Conservation (phyloP, 2,888 invertebrate species). For the Cheilosia urbana region DNA sequence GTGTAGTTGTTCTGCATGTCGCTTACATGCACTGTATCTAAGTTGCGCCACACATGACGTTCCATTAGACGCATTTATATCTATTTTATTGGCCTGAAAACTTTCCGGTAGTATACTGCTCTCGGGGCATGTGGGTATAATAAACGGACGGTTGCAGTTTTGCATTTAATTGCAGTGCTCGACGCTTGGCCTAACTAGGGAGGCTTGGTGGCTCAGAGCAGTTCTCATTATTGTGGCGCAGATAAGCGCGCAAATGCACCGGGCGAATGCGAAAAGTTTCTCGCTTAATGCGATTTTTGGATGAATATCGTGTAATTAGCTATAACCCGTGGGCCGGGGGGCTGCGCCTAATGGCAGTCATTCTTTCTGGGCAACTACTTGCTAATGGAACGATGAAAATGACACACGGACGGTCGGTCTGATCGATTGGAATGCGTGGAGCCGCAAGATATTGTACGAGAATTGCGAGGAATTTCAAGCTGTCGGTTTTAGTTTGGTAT, state of each 20-base stretch:
- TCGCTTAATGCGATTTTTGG: slow-evolving; percentile 42
- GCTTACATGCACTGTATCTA: slow-evolving; percentile 51
- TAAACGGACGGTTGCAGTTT: slow-evolving; percentile 65
- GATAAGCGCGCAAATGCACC: slow-evolving; percentile 12
- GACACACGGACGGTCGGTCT: not conserved
- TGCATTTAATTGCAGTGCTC: slow-evolving; percentile 68
- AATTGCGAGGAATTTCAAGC: too few species aligned
- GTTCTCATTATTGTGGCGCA: slow-evolving; percentile 9
- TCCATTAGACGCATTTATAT: slow-evolving; percentile 74
- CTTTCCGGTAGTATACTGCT: slow-evolving; percentile 49
- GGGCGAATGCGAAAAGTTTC: slow-evolving; percentile 54
- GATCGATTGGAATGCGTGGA: slow-evolving; percentile 24
- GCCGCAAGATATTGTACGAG: not conserved
- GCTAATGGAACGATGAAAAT: slow-evolving; percentile 19
- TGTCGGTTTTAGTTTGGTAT: too few species aligned
- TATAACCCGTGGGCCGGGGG: slow-evolving; percentile 8
- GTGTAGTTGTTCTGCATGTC: slow-evolving; percentile 60
- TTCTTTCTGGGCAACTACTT: not conserved
- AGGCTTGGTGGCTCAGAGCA: slow-evolving; percentile 47
- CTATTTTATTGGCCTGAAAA: slow-evolving; percentile 73
- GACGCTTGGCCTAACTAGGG: slow-evolving; percentile 34
- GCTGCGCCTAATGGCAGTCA: slow-evolving; percentile 17
- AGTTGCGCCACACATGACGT: slow-evolving; percentile 26
- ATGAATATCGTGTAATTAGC: slow-evolving; percentile 38
- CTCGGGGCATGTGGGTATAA: slow-evolving; percentile 9